Conservation (phyloP, 1,140 invertebrate species). For the Papilio polyxenes region DNA sequence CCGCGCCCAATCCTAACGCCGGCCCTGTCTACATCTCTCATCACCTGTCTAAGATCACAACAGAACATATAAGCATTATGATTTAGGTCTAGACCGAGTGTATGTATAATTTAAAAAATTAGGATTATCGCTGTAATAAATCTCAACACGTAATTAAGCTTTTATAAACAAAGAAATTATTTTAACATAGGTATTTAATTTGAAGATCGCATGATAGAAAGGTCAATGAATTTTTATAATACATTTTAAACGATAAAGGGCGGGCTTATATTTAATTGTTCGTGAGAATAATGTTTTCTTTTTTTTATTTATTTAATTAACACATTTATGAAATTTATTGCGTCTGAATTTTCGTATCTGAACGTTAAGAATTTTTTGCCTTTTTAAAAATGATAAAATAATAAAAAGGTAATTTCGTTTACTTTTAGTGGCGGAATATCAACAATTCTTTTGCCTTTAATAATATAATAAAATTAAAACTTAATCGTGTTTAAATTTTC, state of each 20-base stretch:
- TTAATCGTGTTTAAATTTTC: neutral
- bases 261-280: neutral
- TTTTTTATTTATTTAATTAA: no score
- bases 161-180: neutral
- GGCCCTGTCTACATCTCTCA: no score
- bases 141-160: neutral
- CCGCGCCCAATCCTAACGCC: no score
- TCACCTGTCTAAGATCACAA: no score
- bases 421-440: neutral
- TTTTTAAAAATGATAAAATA: neutral
- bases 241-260: neutral
- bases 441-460: neutral
- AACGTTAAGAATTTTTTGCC: neutral
- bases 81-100: no score
- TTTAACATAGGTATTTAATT: neutral
- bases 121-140: neutral
- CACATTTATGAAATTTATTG: neutral
- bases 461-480: neutral
- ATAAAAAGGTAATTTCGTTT: neutral
- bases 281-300: no score
- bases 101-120: neutral
- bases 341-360: neutral
- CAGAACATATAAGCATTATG: no score
- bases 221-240: conserved; percentile 7
- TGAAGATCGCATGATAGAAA: neutral